Conservation (phyloP, 2,113 vertebrate species). For the Nerophis lumbriciformis region DNA sequence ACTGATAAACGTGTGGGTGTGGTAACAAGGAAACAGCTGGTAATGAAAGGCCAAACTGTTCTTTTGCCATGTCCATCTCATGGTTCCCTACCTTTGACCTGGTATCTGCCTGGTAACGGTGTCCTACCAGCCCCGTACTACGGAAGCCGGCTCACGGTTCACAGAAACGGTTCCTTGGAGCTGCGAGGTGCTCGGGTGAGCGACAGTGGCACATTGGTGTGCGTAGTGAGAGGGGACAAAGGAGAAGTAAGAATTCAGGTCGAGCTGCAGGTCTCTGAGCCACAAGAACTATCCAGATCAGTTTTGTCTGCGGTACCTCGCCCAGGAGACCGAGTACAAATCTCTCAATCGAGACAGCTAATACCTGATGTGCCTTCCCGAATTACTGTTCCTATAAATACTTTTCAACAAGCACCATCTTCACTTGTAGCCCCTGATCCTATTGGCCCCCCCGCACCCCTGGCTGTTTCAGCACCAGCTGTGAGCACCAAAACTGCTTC, state of each 20-base stretch:
- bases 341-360: slow-evolving; percentile 3
- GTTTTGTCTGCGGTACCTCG: background rate
- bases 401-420: slow-evolving; percentile 13
- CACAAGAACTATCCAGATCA: slow-evolving; percentile 60
- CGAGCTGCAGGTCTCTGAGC: slow-evolving; percentile 71
- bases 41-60: slow-evolving; percentile 71
- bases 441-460: slow-evolving; percentile 12
- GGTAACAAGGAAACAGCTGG: slow-evolving; percentile 62
- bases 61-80: slow-evolving; percentile 80
- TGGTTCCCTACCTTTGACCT: slow-evolving; percentile 78
- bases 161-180: slow-evolving; percentile 85
- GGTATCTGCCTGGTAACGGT: slow-evolving; percentile 85
- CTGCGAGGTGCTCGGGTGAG: slow-evolving; percentile 70
- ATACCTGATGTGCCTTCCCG: slow-evolving; percentile 58
- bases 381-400: slow-evolving; percentile 5
- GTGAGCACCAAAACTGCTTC: slow-evolving; percentile 70
- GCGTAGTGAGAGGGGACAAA: slow-evolving; percentile 79
- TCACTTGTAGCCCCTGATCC: slow-evolving; percentile 12
- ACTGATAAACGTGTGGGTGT: slow-evolving; percentile 20
- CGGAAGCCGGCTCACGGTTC: slow-evolving; percentile 80
- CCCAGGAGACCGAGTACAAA: slow-evolving; percentile 6
- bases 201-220: slow-evolving; percentile 77
- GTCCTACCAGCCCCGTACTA: slow-evolving; percentile 85
- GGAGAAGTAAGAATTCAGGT: slow-evolving; percentile 78
- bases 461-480: slow-evolving; percentile 40